phyloP scores from a whole-genome alignment of 2,888 invertebrate species.

The Phasia obesa region DNA sequence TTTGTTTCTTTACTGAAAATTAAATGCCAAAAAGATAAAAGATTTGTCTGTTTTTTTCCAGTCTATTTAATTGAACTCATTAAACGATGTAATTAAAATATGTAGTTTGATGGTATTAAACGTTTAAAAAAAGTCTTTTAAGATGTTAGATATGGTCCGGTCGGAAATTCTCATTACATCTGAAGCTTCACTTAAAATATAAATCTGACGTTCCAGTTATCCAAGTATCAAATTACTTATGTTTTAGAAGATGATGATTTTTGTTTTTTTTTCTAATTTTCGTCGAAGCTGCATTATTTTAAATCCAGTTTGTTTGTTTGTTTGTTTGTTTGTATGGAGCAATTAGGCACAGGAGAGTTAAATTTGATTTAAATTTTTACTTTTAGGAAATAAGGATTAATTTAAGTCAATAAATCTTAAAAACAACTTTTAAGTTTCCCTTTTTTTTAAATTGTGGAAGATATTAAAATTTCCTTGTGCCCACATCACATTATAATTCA shows the following conservation, averaged over 20 bases:
- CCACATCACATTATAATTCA: too few relatives aligned
- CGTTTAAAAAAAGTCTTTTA: constrained; percentile 24
- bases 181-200: constrained; percentile 30
- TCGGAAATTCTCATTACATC: constrained; percentile 28
- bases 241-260: constrained; percentile 44
- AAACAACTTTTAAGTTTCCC: too few relatives aligned
- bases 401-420: too few relatives aligned
- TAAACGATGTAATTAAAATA: constrained; percentile 58
- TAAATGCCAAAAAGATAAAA: constrained; percentile 15
- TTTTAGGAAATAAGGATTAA: too few relatives aligned
- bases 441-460: too few relatives aligned
- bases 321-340: too few relatives aligned
- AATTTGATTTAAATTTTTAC: too few relatives aligned
- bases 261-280: not conserved
- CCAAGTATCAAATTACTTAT: constrained; percentile 58
- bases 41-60: constrained; percentile 43
- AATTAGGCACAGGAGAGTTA: not conserved
- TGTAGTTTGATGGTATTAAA: constrained; percentile 61
- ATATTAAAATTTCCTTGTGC: too few relatives aligned
- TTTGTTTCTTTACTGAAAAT: constrained; percentile 28
- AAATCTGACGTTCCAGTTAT: constrained; percentile 18
- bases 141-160: constrained; percentile 40
- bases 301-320: too few relatives aligned
- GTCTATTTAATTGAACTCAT: constrained; percentile 71
- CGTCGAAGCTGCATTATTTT: too few relatives aligned